Conservation (phyloP, 2,797 vertebrate species). For the Orientallactaga sibirica region DNA sequence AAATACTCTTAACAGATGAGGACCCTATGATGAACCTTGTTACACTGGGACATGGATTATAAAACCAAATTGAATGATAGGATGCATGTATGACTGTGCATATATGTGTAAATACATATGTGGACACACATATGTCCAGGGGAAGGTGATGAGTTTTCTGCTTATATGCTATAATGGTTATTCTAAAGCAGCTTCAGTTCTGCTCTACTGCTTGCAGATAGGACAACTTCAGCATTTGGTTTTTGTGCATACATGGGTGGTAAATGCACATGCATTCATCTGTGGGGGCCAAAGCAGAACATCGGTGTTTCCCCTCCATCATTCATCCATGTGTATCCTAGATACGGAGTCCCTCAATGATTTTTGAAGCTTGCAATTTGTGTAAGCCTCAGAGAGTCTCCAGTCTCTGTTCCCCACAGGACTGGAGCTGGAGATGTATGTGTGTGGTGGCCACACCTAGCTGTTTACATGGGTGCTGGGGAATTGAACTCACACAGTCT, state of each 20-base stretch:
- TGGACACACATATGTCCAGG: not conserved
- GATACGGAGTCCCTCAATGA: too few species aligned
- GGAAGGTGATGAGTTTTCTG: not conserved
- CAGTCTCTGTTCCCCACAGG: too few species aligned
- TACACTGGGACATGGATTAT: not conserved
- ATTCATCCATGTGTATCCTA: too few species aligned
- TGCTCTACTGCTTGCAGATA: not conserved
- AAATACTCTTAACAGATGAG: constrained; percentile 39
- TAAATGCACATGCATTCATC: too few species aligned
- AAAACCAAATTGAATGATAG: not conserved
- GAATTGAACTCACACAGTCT: too few species aligned
- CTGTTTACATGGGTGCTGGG: too few species aligned
- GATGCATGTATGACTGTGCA: not conserved
- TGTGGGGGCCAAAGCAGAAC: too few species aligned
- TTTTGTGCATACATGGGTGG: not conserved
- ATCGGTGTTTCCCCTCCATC: too few species aligned
- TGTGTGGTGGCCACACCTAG: too few species aligned
- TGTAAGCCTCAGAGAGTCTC: too few species aligned
- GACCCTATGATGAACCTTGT: not conserved
- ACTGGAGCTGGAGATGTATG: too few species aligned
- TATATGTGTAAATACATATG: not conserved
- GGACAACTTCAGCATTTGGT: not conserved
- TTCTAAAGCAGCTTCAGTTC: not conserved
- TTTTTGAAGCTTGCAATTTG: too few species aligned
- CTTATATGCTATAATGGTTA: not conserved